These are phyloP conservation scores for Vidua chalybeata DNA, from an alignment of 2,113 vertebrate species.

Conservation along the genomic window DNA sequence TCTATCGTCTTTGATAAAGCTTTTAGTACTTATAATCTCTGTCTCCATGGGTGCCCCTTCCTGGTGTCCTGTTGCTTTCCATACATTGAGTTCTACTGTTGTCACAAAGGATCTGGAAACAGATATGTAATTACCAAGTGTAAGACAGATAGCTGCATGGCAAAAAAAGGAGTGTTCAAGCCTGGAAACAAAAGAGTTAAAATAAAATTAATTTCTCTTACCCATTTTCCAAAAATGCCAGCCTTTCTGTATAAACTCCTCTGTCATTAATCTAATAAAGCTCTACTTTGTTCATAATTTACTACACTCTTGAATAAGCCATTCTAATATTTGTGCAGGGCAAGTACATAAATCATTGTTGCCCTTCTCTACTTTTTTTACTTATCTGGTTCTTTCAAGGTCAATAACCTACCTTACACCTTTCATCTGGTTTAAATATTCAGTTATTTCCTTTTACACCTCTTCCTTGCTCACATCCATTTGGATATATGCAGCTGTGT, in stretches of 20 bases:
- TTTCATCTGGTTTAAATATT: slow-evolving; percentile 68
- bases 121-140: neutral
- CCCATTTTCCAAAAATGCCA: neutral
- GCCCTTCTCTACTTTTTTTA: slow-evolving; percentile 1
- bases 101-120: neutral
- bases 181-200: neutral
- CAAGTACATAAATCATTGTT: slow-evolving; percentile 50
- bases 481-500: slow-evolving; percentile 44
- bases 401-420: slow-evolving; percentile 41
- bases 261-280: slow-evolving; percentile 30
- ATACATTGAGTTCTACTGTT: neutral
- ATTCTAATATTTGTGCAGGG: slow-evolving; percentile 34
- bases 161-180: neutral
- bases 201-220: neutral
- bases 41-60: neutral
- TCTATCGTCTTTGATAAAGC: neutral
- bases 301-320: slow-evolving; percentile 30
- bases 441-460: slow-evolving; percentile 23
- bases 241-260: neutral
- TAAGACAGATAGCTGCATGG: neutral
- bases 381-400: slow-evolving; percentile 38
- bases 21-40: neutral
- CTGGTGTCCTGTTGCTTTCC: neutral
- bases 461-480: slow-evolving; percentile 26
- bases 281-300: slow-evolving; percentile 52